Evolutionary conservation across 1,140 invertebrate species (phyloP).

Genomic region (Piezodorus guildinii): DNA sequence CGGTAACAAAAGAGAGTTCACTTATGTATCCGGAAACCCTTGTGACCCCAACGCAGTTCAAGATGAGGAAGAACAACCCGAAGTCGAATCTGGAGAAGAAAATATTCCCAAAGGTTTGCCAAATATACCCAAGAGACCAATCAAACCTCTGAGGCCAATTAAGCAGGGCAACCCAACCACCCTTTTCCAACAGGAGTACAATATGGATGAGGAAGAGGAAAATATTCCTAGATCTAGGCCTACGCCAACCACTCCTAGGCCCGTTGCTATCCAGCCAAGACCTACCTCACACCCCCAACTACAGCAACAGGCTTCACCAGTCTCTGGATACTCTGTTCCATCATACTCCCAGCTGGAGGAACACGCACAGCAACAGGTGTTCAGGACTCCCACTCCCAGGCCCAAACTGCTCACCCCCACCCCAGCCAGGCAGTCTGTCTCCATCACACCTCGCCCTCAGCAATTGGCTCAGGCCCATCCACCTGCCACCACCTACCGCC

Average conservation of each 20-base stretch:
- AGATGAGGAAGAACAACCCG: conserved; percentile 41
- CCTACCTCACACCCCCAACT: conserved; percentile 36
- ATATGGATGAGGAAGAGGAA: conserved; percentile 35
- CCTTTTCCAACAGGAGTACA: conserved; percentile 33
- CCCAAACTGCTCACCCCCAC: conserved; percentile 34
- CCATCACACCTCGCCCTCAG: conserved; percentile 46
- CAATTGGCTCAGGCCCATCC: conserved; percentile 32
- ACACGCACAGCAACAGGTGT: conserved; percentile 33
- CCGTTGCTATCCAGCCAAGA: conserved; percentile 46
- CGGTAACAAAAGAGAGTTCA: conserved; percentile 76
- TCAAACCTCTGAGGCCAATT: conserved; percentile 25
- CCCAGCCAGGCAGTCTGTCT: conserved; percentile 32
- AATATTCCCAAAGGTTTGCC: conserved; percentile 29
- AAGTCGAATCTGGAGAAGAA: conserved; percentile 29
- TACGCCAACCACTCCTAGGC: conserved; percentile 42
- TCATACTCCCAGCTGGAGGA: conserved; percentile 31
- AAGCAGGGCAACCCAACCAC: conserved; percentile 33
- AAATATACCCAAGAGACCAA: conserved; percentile 28
- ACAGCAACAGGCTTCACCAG: conserved; percentile 29
- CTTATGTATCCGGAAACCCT: conserved; percentile 81
- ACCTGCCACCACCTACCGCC: conserved; percentile 51
- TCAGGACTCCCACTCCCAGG: conserved; percentile 37
- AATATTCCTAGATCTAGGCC: conserved; percentile 46
- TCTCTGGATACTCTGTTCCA: conserved; percentile 31
- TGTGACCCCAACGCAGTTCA: conserved; percentile 70